Base-by-base conservation (phyloP, 2,888 invertebrate species). In the Microctonus aethiopoides region DNA sequence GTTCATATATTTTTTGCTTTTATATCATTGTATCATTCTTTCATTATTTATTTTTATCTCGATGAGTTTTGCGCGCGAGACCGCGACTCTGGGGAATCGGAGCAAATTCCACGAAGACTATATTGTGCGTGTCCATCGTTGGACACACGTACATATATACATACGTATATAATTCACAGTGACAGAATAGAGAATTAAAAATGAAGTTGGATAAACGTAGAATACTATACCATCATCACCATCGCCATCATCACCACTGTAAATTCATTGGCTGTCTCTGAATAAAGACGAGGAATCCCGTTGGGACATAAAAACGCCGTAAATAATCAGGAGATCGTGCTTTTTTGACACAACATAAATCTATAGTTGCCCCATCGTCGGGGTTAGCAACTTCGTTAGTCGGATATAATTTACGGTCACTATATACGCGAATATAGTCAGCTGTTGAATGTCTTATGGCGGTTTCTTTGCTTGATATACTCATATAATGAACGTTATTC, bases 311-410 rank as follows among this genome's bases (percentile, higher is more conserved):
- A 74, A 75, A 75, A 72, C 68, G 71, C 68, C 74, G 74, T 81
- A 78, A 79, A 81, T 81, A 80, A 80, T 77, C 76, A 75, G 63
- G 66, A 71, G 74, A 76, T 79, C 71, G 75, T 63, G 72, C 74
- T 79, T 76, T 74, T 74, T 75, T 71, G 76, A 76, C 77, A 77
- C 61, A 74, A 70, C 72, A 78, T 81, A 78, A 79, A 82, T 82
- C 81, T 79, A 71, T 73, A 67, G 76, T 74, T 74, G 72, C 68
- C 52, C 63, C 39, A 41, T 20, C 41, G 59, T 71, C 61, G 62
- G 71, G 64, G 52, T 69, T 76, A 79, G 79, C 81, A 78, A 81
- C 81, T 82, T 82, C 80, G 82, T 82, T 82, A 81, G 78, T 72
- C 71, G 75, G 69, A 76, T 76, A 75, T 81, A 78, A 82, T 82